These are phyloP conservation scores for Drosophila sulfurigaster DNA, from an alignment of 1,140 invertebrate genomes.

Conservation along the genomic window DNA sequence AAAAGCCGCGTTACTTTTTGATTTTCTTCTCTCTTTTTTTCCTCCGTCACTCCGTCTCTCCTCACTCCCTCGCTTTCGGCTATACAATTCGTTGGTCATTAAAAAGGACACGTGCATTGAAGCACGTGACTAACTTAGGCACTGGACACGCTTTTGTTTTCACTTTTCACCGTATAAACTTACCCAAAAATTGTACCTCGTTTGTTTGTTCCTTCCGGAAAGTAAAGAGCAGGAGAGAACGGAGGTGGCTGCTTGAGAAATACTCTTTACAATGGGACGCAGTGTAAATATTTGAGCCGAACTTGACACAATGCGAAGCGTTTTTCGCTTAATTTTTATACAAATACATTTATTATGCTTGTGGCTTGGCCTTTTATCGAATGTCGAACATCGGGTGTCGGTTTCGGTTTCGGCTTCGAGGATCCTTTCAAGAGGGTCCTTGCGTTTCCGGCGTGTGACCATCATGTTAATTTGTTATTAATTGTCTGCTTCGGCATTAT, in stretches of 20 bases:
- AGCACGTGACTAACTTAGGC: constrained; percentile 75
- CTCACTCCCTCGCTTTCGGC: constrained; percentile 11
- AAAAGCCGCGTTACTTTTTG: constrained; percentile 66
- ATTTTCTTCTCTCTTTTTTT: constrained; percentile 51
- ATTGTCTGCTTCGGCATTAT: constrained; percentile 62
- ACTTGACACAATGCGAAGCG: constrained; percentile 68
- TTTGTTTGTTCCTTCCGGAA: constrained; percentile 53
- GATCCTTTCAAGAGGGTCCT: constrained; percentile 41
- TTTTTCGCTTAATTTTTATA: constrained; percentile 80
- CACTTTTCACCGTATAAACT: constrained; percentile 40
- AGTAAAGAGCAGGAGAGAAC: neutral
- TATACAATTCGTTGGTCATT: constrained; percentile 82
- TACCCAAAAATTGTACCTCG: constrained; percentile 34
- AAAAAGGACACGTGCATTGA: constrained; percentile 83
- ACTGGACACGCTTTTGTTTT: constrained; percentile 64
- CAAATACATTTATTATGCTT: constrained; percentile 77
- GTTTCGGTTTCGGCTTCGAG: neutral
- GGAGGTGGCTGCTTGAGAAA: constrained; percentile 50
- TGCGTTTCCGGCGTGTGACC: constrained; percentile 63
- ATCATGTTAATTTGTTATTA: constrained; percentile 85
- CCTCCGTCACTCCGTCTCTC: neutral
- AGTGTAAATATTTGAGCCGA: constrained; percentile 75
- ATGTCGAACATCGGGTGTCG: neutral
- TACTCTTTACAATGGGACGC: constrained; percentile 59
- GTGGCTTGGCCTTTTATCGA: constrained; percentile 36